A percentile compares a stretch with the other conserved stretches of the same genome.
Conservation (phyloP, 2,888 invertebrate species). For the Ischnus inquisitorius region DNA sequence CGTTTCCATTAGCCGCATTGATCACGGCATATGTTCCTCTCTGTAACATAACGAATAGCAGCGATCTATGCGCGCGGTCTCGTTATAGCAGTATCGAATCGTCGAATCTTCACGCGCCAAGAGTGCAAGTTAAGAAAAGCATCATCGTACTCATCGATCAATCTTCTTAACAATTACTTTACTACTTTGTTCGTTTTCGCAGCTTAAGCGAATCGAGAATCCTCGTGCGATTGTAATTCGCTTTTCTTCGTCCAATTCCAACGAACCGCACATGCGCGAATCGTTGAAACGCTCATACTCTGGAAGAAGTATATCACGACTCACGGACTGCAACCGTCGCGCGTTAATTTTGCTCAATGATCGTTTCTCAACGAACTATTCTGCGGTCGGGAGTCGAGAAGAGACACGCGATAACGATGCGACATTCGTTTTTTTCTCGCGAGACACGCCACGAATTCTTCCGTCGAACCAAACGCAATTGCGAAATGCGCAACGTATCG, state of each 20-base stretch:
- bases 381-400: slow-evolving; percentile 29
- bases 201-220: slow-evolving; percentile 23
- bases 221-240: neutral
- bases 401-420: slow-evolving; percentile 35
- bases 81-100: slow-evolving; percentile 1
- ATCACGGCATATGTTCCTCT: slow-evolving; percentile 54
- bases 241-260: slow-evolving; percentile 18
- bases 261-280: slow-evolving; percentile 9
- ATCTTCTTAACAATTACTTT: slow-evolving; percentile 11
- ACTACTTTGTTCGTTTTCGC: slow-evolving; percentile 21
- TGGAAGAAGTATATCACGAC: slow-evolving; percentile 1
- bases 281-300: neutral
- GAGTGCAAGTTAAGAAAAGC: no score
- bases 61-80: slow-evolving; percentile 17
- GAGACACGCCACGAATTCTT: neutral
- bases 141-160: slow-evolving; percentile 27
- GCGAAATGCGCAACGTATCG: slow-evolving; percentile 51
- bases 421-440: slow-evolving; percentile 11
- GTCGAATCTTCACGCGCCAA: no score
- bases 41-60: slow-evolving; percentile 37
- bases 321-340: slow-evolving; percentile 36
- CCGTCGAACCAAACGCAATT: slow-evolving; percentile 37
- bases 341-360: slow-evolving; percentile 65
- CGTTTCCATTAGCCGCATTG: slow-evolving; percentile 17
- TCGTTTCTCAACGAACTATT: slow-evolving; percentile 33